Evolutionary conservation across 2,888 invertebrate species (phyloP), one percentile per base, ranked within the genome.

Genomic region (Drosophila formosana): DNA sequence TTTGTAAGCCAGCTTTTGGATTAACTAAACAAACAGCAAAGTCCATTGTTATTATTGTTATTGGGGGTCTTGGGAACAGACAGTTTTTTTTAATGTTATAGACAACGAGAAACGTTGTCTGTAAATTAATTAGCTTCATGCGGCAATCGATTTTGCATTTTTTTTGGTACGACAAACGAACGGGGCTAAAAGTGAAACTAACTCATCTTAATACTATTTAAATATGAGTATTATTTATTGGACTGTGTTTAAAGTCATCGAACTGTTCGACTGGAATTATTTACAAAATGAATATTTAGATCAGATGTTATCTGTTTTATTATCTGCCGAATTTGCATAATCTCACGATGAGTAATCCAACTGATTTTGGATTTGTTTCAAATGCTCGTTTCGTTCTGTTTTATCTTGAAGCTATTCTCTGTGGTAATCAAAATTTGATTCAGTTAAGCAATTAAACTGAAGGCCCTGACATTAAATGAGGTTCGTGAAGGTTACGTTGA

Each of bases 1-100:
- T 78, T 71, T 75, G 74, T 72, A 81, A 86, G 86, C 83, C 79
- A 76, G 86, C 76, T 83, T 79, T 72, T 63, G 77, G 77, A 70
- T 82, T 79, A 84, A 69, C 72, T 72, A 84, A 83, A 74, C 79
- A 83, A 81, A 83, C 71, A 75, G 52, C 68, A 37, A 52, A 60
- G 55, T 28, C 41, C 56, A 67, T 74, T 78, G 66, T 73, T 64
- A 28, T 57, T 65, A 34, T 55, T 58, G 53, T 32, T 63, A 23
- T 30, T 70, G 49, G n/a, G 55, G 61, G 46, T 61, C 50, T 62
- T 66, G 49, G 81, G 66, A 75, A 72, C 68, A 32, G 41, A 18
- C 18, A 18, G 18, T 18, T 66, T 55, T 55, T 55, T 75, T 66
- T 65, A 63, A 57, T 46, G 46, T 65, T 30, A 62, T 34, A 72